Evolutionary conservation across 2,888 invertebrate species (phyloP).

Genomic region (Sarcophaga variegata): DNA sequence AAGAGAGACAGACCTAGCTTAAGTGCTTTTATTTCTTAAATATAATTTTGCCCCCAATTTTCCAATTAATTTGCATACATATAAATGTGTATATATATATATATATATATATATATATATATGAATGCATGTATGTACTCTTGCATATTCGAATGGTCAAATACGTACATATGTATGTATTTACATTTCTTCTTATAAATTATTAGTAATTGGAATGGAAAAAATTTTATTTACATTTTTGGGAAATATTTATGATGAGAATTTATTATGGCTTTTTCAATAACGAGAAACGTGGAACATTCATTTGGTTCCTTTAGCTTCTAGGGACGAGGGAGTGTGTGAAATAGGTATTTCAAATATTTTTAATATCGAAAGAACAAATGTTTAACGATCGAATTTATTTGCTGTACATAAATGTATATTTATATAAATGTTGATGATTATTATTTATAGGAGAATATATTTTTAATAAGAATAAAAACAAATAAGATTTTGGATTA

Average conservation of each 20-base stretch:
- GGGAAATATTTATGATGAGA: slow-evolving; percentile 22
- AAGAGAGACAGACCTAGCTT: background rate
- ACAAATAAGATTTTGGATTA: no score
- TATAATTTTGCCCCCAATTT: background rate
- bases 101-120: background rate
- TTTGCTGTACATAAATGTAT: no score
- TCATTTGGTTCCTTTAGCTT: background rate
- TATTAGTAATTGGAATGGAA: background rate
- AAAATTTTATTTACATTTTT: slow-evolving; percentile 3
- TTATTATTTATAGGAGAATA: no score
- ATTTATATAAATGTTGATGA: no score
- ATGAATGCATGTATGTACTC: background rate
- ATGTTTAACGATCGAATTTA: no score
- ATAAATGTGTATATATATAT: background rate
- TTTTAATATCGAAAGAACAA: no score
- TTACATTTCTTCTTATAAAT: background rate
- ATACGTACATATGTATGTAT: background rate
- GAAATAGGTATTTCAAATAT: no score
- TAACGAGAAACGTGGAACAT: background rate
- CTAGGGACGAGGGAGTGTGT: no score
- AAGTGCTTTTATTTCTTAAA: background rate
- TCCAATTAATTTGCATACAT: slow-evolving; percentile 1
- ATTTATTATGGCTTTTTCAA: background rate
- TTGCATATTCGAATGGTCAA: background rate
- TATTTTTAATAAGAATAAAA: no score